These are phyloP conservation scores for Sinodicranocentrus sp. DNA, from an alignment of 2,888 invertebrate species.

Conservation along the genomic window DNA sequence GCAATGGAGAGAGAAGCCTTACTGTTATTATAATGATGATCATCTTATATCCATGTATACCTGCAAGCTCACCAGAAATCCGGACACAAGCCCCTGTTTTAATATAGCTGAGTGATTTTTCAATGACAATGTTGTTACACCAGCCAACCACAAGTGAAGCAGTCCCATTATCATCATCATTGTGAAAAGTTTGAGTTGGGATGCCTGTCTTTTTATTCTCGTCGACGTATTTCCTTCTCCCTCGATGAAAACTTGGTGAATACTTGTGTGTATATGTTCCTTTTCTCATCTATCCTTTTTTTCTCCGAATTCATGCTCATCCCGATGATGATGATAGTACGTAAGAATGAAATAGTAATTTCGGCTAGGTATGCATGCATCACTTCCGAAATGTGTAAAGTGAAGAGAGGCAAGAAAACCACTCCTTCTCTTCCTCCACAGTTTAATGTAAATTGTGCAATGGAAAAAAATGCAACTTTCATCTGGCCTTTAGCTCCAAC, in stretches of 20 bases:
- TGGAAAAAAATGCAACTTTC: constrained; percentile 24
- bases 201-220: constrained; percentile 16
- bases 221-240: not conserved
- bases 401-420: constrained; percentile 19
- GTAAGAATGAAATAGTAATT: constrained; percentile 26
- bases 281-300: no score
- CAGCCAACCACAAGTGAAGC: constrained; percentile 59
- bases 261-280: no score
- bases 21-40: constrained; percentile 58
- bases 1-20: constrained; percentile 49
- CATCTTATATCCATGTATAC: constrained; percentile 42
- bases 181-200: constrained; percentile 38
- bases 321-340: no score
- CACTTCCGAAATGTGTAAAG: constrained; percentile 21
- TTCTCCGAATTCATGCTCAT: no score
- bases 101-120: constrained; percentile 67
- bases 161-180: constrained; percentile 54
- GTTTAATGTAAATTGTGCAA: constrained; percentile 29
- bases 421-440: not conserved
- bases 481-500: constrained; percentile 4
- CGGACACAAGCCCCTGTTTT: constrained; percentile 50
- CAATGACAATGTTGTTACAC: constrained; percentile 60
- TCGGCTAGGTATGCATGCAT: constrained; percentile 2
- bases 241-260: no score
- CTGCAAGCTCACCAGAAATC: constrained; percentile 59